phyloP scores from a whole-genome alignment of 2,797 vertebrate species.

The Eutrigla gurnardus region DNA sequence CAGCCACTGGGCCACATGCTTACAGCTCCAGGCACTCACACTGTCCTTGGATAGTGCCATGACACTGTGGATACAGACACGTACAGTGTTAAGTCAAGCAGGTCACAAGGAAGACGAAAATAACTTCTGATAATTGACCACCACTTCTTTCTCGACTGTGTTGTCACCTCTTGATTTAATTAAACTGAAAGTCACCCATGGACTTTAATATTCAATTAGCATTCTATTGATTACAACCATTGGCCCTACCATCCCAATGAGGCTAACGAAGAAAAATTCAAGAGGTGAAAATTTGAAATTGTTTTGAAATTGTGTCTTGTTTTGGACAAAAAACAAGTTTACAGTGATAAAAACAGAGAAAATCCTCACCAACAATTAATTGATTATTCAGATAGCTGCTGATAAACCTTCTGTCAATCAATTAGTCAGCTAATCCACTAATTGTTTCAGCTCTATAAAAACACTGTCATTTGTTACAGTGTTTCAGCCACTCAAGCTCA shows the following conservation, averaged over 20 bases:
- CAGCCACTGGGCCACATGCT: constrained; percentile 92
- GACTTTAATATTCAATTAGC: neutral
- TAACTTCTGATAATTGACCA: neutral
- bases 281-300: no score
- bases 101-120: neutral
- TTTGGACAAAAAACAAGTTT: neutral
- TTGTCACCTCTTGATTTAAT: constrained; percentile 22
- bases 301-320: no score
- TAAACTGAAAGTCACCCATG: neutral
- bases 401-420: no score
- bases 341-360: neutral
- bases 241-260: neutral
- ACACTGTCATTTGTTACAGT: neutral
- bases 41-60: constrained; percentile 70
- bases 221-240: neutral
- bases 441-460: no score
- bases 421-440: no score
- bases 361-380: neutral
- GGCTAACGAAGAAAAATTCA: no score
- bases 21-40: constrained; percentile 89
- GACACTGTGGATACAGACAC: constrained; percentile 56
- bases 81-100: constrained; percentile 5
- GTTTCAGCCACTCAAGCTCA: neutral
- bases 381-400: neutral
- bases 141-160: neutral